Evolutionary conservation across 2,113 vertebrate genomes (phyloP), one percentile per base, ranked within the genome.

Genomic region (Siniperca chuatsi): DNA sequence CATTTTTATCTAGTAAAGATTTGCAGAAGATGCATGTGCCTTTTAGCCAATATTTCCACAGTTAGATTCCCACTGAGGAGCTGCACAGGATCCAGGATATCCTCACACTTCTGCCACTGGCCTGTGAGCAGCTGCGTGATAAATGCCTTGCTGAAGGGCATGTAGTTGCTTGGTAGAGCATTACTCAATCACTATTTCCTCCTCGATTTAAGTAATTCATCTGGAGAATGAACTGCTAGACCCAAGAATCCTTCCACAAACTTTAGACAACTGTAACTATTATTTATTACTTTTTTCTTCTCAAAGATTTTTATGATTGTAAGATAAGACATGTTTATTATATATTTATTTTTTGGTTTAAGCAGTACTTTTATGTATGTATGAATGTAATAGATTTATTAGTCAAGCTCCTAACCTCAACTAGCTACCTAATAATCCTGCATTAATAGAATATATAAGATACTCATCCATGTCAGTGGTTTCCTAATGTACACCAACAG

Each of bases 91-190:
- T 62, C 61, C 52, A 70, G 72, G 65, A 69, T 55, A 33, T 76
- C 65, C 55, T 40, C 42, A 65, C 40, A 35, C 35, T 78, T 48
- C 18, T 42, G 58, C 81, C 1, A 23, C 67, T 58, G 46, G 52
- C 21, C 54, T 67, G 21, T 20, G 48, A 64, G 48, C 61, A 23
- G 55, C 65, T 16, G 23, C 12, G 29, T 54, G 61, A 79, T 83
- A 68, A 68, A 88, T 87, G 83, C 25, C 70, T 60, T 46, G 67
- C 75, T 81, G 35, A 78, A 75, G 87, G 89, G 78, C 65, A 62
- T 75, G 60, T 16, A 7, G 76, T 71, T 71, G n/a, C 77, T 67
- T 35, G 40, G 33, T n/a, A 70, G 71, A 79, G 54, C 44, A 66
- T 75, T 60, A 78, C 40, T 81, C 62, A 54, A 16, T 74, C 74